Percentiles rank a stretch among this genome's conserved stretches.
Conservation (phyloP, 2,797 vertebrate genomes). For the Hemitrygon akajei region DNA sequence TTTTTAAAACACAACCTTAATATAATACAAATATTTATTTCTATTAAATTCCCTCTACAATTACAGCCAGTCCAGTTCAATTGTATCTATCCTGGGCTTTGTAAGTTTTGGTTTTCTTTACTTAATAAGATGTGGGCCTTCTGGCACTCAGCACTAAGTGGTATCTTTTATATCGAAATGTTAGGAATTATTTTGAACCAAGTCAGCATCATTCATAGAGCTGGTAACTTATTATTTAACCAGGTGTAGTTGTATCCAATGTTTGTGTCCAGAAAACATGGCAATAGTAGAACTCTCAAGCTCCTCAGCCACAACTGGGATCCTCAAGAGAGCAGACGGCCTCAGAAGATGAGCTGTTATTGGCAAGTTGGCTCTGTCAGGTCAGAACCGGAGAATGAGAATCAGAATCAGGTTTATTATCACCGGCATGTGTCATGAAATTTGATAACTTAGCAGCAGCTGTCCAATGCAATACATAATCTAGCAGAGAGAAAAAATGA, state of each 20-base stretch:
- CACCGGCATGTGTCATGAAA: too few relatives aligned
- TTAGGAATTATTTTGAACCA: not conserved
- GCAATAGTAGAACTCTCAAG: not conserved
- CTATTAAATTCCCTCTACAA: conserved; percentile 19
- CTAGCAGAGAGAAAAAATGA: too few relatives aligned
- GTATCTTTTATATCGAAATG: conserved; percentile 25
- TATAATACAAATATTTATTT: conserved; percentile 32
- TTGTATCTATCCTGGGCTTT: not conserved
- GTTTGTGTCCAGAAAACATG: conserved; percentile 22
- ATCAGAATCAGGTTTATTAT: too few relatives aligned
- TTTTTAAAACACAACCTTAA: not conserved
- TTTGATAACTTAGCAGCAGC: too few relatives aligned
- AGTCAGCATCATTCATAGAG: not conserved
- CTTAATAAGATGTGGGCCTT: conserved; percentile 34
- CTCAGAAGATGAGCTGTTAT: not conserved
- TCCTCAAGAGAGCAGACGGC: not conserved
- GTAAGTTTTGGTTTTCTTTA: not conserved
- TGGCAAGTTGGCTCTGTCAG: not conserved
- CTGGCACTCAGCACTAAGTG: conserved; percentile 15
- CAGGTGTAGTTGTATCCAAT: not conserved
- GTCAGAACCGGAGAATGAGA: not conserved
- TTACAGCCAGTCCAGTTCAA: not conserved
- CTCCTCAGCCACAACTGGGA: not conserved
- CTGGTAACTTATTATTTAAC: not conserved
- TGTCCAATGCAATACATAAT: too few relatives aligned